phyloP scores from a whole-genome alignment of 2,113 vertebrate species.

The Desmodus rotundus region DNA sequence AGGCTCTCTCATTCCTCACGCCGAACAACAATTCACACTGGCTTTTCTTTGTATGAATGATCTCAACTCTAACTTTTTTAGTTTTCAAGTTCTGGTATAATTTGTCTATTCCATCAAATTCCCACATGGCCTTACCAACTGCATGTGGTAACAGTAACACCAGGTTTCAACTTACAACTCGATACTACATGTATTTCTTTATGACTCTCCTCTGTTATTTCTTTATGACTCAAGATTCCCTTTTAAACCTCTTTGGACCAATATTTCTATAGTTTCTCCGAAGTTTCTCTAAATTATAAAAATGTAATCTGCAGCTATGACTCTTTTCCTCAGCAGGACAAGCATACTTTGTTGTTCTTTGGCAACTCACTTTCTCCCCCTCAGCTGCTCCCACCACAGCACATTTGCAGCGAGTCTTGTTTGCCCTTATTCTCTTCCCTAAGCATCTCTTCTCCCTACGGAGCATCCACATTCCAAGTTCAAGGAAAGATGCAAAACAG shows the following conservation, averaged over 20 bases:
- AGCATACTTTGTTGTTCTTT: background rate
- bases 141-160: background rate
- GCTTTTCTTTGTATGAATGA: background rate
- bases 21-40: background rate
- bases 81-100: background rate
- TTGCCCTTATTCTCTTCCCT: background rate
- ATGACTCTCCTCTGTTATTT: background rate
- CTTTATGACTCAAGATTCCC: constrained; percentile 32
- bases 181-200: constrained; percentile 17
- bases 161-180: constrained; percentile 20
- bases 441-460: background rate
- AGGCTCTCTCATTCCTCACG: background rate
- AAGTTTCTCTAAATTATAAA: constrained; percentile 29
- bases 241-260: constrained; percentile 19
- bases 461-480: background rate
- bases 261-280: constrained; percentile 21
- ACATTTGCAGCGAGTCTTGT: background rate
- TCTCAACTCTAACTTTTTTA: background rate
- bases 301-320: background rate
- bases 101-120: background rate
- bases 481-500: background rate
- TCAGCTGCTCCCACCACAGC: background rate
- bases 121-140: background rate
- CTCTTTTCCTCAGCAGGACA: background rate
- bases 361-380: background rate